Evolutionary conservation across 1,140 invertebrate genomes (phyloP).

Genomic region (Drosophila quadrilineata): DNA sequence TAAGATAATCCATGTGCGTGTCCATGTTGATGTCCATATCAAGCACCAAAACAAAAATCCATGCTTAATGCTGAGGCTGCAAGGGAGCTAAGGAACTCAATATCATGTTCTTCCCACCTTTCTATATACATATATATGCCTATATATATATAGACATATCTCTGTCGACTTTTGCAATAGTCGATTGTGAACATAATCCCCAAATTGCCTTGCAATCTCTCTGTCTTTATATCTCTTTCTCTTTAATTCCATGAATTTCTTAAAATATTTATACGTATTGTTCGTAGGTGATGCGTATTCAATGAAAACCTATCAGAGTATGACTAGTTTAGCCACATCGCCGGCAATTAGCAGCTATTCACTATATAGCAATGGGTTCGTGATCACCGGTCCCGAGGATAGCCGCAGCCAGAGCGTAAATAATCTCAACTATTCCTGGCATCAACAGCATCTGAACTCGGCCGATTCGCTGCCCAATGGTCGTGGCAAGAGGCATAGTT

Average conservation of each 20-base stretch:
- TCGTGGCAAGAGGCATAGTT: constrained; percentile 44
- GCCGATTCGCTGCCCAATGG: constrained; percentile 21
- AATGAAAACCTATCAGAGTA: constrained; percentile 81
- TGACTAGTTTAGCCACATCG: constrained; percentile 81
- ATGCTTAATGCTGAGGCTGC: constrained; percentile 21
- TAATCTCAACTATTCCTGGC: constrained; percentile 57
- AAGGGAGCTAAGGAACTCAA: constrained; percentile 4
- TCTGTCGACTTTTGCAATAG: not conserved
- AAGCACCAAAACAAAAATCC: constrained; percentile 6
- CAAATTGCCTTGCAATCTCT: constrained; percentile 48
- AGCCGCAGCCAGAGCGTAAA: constrained; percentile 68
- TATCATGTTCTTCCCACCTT: constrained; percentile 13
- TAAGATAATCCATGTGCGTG: constrained; percentile 35
- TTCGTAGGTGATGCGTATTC: constrained; percentile 80
- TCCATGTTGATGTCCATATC: constrained; percentile 23
- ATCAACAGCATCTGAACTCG: constrained; percentile 40
- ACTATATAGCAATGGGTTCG: constrained; percentile 77
- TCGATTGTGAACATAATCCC: constrained; percentile 38
- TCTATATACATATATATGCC: not conserved
- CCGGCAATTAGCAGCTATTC: constrained; percentile 79
- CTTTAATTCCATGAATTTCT: too few relatives aligned
- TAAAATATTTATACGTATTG: too few relatives aligned
- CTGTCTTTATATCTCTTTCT: too few relatives aligned
- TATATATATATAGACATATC: not conserved
- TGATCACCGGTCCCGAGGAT: constrained; percentile 64